These are phyloP conservation scores for Otocyon megalotis DNA, from an alignment of 2,113 vertebrate species.

Conservation along the genomic window DNA sequence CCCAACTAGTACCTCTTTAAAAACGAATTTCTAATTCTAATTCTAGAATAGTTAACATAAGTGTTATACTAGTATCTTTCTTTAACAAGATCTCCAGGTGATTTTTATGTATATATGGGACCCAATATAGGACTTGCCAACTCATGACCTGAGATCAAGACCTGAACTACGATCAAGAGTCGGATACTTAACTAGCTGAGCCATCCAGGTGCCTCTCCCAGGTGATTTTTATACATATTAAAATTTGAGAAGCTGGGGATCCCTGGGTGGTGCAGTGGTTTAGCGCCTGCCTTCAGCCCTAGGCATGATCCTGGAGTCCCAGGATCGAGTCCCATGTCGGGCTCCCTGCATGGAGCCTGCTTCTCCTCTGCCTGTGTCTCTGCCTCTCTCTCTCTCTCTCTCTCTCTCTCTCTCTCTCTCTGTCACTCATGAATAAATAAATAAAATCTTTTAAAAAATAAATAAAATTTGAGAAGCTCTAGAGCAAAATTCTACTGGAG, in stretches of 20 bases:
- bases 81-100: not conserved
- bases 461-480: not conserved
- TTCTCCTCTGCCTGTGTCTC: too few species aligned
- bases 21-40: not conserved
- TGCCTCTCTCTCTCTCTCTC: too few species aligned
- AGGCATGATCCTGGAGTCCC: too few species aligned
- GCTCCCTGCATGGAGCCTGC: too few species aligned
- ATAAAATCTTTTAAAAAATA: too few species aligned
- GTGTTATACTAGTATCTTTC: not conserved
- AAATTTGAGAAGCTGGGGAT: not conserved
- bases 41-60: not conserved
- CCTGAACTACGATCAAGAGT: not conserved
- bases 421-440: too few species aligned
- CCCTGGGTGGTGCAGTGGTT: too few species aligned
- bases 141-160: not conserved
- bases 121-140: not conserved
- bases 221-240: constrained; percentile 34
- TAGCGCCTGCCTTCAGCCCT: too few species aligned
- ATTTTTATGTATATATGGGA: not conserved
- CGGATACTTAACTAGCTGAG: not conserved
- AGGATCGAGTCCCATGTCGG: too few species aligned
- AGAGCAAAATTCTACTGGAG: not conserved
- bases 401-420: too few species aligned
- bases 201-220: not conserved
- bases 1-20: too few species aligned